These are phyloP conservation scores for Listronotus bonariensis DNA, from an alignment of 1,140 invertebrate species.

Conservation along the genomic window DNA sequence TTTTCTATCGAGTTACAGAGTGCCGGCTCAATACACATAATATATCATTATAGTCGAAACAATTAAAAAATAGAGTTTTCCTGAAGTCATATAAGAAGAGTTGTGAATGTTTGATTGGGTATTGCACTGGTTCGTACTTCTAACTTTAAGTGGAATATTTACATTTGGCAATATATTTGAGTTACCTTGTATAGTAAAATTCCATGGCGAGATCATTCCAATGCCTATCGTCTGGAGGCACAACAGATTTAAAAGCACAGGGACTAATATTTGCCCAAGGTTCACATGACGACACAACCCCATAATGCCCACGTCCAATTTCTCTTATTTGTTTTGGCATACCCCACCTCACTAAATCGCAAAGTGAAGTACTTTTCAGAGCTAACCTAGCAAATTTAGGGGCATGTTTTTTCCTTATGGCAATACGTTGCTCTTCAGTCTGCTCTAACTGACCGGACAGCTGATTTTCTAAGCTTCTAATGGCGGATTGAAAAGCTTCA, in stretches of 20 bases:
- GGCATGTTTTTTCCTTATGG: slow-evolving; percentile 78
- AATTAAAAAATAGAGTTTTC: too few species aligned
- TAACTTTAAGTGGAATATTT: too few species aligned
- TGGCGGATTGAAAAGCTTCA: slow-evolving; percentile 69
- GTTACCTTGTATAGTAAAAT: slow-evolving; percentile 81
- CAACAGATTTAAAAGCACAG: slow-evolving; percentile 88
- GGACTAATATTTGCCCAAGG: slow-evolving; percentile 75
- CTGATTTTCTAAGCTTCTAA: slow-evolving; percentile 71
- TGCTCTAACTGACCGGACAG: slow-evolving; percentile 75
- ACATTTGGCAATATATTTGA: too few species aligned
- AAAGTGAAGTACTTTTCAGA: slow-evolving; percentile 83
- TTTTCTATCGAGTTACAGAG: too few species aligned
- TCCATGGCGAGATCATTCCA: slow-evolving; percentile 93
- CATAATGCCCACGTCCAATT: slow-evolving; percentile 89
- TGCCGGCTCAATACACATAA: too few species aligned
- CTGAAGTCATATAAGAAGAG: too few species aligned
- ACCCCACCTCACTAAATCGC: slow-evolving; percentile 77
- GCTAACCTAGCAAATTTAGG: slow-evolving; percentile 82
- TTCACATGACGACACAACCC: slow-evolving; percentile 87
- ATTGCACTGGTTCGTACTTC: too few species aligned
- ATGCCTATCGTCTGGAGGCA: slow-evolving; percentile 88
- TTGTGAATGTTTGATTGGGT: too few species aligned
- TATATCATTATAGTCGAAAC: too few species aligned
- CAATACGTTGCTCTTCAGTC: slow-evolving; percentile 79
- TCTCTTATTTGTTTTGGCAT: slow-evolving; percentile 79